A percentile compares a stretch with the other conserved stretches of the same genome.
These are phyloP conservation scores for Tenthredo scrophulariae DNA, from an alignment of 2,888 invertebrate species.

Conservation along the genomic window DNA sequence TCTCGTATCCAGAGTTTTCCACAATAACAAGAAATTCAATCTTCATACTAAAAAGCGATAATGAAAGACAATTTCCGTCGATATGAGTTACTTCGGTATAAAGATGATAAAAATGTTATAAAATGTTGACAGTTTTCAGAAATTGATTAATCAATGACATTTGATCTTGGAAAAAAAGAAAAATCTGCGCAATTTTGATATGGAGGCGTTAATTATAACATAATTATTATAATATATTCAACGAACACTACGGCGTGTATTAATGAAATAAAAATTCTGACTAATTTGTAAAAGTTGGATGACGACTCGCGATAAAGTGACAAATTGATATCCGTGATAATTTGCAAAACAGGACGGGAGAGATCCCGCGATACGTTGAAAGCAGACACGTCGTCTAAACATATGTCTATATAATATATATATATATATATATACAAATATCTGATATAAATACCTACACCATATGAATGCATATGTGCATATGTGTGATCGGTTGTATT, in stretches of 20 bases:
- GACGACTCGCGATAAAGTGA: neutral
- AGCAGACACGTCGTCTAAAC: neutral
- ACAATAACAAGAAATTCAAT: slow-evolving; percentile 50
- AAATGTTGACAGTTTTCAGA: neutral
- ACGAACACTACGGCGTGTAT: neutral
- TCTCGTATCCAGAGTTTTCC: slow-evolving; percentile 52
- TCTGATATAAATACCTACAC: neutral
- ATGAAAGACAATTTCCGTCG: slow-evolving; percentile 30
- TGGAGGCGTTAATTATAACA: neutral
- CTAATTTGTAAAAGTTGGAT: neutral
- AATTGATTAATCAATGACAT: neutral
- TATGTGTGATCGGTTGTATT: neutral
- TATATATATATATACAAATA: neutral
- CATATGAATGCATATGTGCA: neutral
- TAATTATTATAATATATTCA: neutral
- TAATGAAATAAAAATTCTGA: neutral
- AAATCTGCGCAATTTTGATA: neutral
- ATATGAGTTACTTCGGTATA: neutral
- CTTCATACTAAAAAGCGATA: slow-evolving; percentile 44
- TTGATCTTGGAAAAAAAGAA: neutral
- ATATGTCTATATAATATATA: too few relatives aligned
- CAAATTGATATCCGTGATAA: slow-evolving; percentile 5
- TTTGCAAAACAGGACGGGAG: neutral
- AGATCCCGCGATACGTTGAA: neutral
- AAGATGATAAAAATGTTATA: neutral